Evolutionary conservation across 2,888 invertebrate genomes (phyloP), one percentile per base, ranked within the genome.

Genomic region (Hymenopus coronatus): DNA sequence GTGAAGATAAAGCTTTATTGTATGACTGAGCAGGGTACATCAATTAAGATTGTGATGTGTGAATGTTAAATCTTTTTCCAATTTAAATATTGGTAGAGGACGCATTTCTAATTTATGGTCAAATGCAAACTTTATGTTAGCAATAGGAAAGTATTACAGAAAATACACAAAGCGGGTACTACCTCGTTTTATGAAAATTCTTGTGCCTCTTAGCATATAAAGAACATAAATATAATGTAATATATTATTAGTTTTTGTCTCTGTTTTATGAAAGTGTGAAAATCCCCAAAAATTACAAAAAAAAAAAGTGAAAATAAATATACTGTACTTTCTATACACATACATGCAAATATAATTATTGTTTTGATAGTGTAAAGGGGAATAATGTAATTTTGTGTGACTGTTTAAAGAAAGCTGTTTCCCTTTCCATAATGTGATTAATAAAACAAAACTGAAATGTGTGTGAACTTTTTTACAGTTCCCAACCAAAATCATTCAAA

Each of bases 181-280:
- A 88, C 88, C 88, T 88, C 88, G 85, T 88, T 88, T 88, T 30
- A 83, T 46, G 40, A 83, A 88, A 83, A 88, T 88, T 88, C 88
- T 87, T 83, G 88, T 88, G 88, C 88, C 88, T 88, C 88, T 83
- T 88, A 88, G 88, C 33, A 81, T 28, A 88, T 88, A 88, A 40
- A 83, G 28, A 82, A 33, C 14, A 46, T 28, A 83, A 46, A 88
- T 83, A 88, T 88, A 88, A 40, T 86, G 86, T 86, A 86, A 70
- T 86, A 86, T 86, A 86, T 28, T 28, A 86, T 54, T 86, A 81
- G 27, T 46, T 86, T 86, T 81, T 70, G 70, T 46, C 85, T 86
- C 81, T 81, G 81, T 86, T 86, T 81, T 86, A 81, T 86, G 86
- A 81, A n/a, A 28, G n/a, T 86, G 28, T 28, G 46, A 8, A 85